These are phyloP conservation scores for Patagioenas fasciata DNA, from an alignment of 2,113 vertebrate species.

Conservation along the genomic window DNA sequence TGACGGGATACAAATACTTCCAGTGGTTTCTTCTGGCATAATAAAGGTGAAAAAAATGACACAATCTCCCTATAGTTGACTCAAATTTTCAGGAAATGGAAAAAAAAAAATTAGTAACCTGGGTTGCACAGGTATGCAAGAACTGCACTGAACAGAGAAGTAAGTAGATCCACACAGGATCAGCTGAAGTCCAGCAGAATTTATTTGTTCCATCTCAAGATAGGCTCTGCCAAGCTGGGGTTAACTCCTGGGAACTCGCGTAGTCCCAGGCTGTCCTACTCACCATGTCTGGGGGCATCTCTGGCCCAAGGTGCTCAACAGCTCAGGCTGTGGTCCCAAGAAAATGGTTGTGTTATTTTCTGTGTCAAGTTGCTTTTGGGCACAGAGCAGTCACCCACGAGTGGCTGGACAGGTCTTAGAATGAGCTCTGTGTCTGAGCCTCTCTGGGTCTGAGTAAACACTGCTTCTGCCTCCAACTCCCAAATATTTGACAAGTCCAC, in stretches of 20 bases:
- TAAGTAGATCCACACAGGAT: neutral
- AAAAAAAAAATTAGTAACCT: neutral
- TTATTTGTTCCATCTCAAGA: neutral
- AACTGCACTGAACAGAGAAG: neutral
- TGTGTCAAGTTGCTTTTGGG: neutral
- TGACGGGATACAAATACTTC: neutral
- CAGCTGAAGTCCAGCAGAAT: neutral
- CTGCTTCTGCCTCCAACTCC: rapidly evolving
- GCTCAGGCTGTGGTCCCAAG: neutral
- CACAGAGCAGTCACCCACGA: neutral
- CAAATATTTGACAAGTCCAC: neutral
- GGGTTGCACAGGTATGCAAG: neutral
- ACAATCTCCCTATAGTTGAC: neutral
- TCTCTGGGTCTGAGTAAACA: neutral
- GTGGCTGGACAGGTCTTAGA: neutral
- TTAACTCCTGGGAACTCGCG: neutral
- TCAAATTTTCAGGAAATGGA: neutral
- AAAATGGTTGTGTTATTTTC: neutral
- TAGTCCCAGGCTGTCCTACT: neutral
- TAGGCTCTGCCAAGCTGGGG: neutral
- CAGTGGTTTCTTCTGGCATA: neutral
- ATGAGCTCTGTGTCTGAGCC: neutral
- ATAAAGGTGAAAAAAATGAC: neutral
- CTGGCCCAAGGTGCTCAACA: neutral
- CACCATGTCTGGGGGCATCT: neutral